phyloP scores from a whole-genome alignment of 2,113 vertebrate species.

The Antechinus stuartii region DNA sequence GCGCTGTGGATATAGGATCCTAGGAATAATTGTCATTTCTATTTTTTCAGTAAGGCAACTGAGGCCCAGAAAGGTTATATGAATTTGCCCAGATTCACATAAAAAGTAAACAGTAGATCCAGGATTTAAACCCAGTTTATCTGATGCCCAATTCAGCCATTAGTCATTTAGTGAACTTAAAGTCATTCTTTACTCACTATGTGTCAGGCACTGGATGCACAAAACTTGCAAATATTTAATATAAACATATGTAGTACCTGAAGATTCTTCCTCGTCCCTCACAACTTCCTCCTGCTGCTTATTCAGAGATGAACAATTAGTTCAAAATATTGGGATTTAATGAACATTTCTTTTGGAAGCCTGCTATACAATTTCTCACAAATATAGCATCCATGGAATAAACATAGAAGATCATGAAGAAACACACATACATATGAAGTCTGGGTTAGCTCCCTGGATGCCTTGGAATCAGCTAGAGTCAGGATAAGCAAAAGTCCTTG shows the following conservation, averaged over 20 bases:
- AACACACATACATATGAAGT: not conserved
- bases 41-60: not conserved
- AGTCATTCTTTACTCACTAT: not conserved
- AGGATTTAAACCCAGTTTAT: not conserved
- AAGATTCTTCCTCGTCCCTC: not conserved
- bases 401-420: not conserved
- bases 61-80: not conserved
- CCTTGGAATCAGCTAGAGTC: too few relatives aligned
- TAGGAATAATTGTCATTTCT: slow-evolving; percentile 30
- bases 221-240: not conserved
- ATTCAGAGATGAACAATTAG: not conserved
- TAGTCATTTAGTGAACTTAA: not conserved
- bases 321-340: not conserved
- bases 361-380: not conserved
- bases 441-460: too few relatives aligned
- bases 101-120: not conserved
- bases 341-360: not conserved
- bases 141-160: not conserved
- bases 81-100: not conserved
- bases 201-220: not conserved
- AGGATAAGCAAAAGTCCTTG: too few relatives aligned
- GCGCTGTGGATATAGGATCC: not conserved
- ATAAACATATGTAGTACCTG: not conserved
- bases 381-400: not conserved
- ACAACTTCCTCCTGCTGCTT: not conserved